These are phyloP conservation scores for Bubalus kerabau DNA, from an alignment of 2,113 vertebrate species.

Conservation along the genomic window DNA sequence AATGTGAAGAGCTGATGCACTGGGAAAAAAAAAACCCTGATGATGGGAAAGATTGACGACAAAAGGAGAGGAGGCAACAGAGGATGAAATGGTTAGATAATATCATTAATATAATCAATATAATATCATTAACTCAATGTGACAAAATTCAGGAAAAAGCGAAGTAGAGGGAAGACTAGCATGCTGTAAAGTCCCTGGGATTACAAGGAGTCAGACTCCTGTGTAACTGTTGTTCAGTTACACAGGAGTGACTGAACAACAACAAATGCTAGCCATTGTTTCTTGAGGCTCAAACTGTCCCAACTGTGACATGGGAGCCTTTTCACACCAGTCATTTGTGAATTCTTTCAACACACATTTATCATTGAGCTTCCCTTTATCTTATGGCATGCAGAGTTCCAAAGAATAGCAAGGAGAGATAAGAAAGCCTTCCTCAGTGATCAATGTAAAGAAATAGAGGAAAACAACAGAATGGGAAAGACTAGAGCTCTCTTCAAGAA, in stretches of 20 bases:
- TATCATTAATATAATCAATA: background rate
- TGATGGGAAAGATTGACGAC: background rate
- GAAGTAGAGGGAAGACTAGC: background rate
- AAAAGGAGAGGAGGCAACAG: background rate
- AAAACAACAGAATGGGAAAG: too few relatives aligned
- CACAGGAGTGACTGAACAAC: background rate
- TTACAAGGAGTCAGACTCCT: background rate
- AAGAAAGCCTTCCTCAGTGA: too few relatives aligned
- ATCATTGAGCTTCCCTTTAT: background rate
- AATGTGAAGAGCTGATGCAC: background rate
- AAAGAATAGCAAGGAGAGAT: too few relatives aligned
- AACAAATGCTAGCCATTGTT: background rate
- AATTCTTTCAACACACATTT: background rate
- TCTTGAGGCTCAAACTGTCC: background rate
- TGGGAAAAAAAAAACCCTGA: accelerated
- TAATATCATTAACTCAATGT: background rate
- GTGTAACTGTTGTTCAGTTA: too few relatives aligned
- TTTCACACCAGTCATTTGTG: background rate
- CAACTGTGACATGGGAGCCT: background rate
- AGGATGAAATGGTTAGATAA: background rate
- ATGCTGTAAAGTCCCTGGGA: background rate
- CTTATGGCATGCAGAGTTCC: background rate
- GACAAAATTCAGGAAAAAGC: background rate
- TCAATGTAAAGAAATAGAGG: too few relatives aligned
- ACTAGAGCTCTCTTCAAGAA: too few relatives aligned